These are phyloP conservation scores for Onychostruthus taczanowskii DNA, from an alignment of 2,113 vertebrate species.

Conservation along the genomic window DNA sequence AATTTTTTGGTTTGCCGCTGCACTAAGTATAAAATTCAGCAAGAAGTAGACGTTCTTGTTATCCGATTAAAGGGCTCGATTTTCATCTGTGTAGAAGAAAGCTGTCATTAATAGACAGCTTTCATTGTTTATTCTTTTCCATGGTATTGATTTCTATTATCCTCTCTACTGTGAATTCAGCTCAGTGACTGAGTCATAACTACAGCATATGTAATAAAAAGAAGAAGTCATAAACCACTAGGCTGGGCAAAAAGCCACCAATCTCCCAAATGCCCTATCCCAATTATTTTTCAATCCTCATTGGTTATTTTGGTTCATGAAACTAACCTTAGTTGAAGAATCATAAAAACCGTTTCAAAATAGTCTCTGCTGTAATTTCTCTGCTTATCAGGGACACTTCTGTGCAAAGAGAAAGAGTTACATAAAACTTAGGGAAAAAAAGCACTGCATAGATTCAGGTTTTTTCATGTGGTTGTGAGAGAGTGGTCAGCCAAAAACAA, in stretches of 20 bases:
- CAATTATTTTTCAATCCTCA: not conserved
- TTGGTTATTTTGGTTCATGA: conserved; percentile 11
- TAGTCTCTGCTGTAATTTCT: not conserved
- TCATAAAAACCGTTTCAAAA: not conserved
- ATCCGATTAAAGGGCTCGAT: not conserved
- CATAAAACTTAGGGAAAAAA: not conserved
- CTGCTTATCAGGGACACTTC: not conserved
- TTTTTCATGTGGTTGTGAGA: not conserved
- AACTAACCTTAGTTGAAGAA: not conserved
- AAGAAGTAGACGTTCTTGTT: not conserved
- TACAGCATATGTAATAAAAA: conserved; percentile 1
- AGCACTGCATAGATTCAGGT: not conserved
- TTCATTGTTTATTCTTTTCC: not conserved
- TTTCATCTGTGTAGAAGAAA: not conserved
- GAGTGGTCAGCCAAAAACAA: not conserved
- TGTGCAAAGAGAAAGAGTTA: not conserved
- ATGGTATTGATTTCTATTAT: conserved; percentile 9
- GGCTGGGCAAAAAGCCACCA: not conserved
- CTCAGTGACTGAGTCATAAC: not conserved
- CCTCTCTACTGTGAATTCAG: not conserved
- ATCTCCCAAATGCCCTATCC: not conserved
- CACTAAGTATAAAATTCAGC: not conserved
- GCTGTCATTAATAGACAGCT: not conserved
- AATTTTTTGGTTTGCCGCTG: not conserved
- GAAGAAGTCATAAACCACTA: conserved; percentile 7